phyloP scores from a whole-genome alignment of 2,888 invertebrate species.

The Troglohyphantes excavatus region DNA sequence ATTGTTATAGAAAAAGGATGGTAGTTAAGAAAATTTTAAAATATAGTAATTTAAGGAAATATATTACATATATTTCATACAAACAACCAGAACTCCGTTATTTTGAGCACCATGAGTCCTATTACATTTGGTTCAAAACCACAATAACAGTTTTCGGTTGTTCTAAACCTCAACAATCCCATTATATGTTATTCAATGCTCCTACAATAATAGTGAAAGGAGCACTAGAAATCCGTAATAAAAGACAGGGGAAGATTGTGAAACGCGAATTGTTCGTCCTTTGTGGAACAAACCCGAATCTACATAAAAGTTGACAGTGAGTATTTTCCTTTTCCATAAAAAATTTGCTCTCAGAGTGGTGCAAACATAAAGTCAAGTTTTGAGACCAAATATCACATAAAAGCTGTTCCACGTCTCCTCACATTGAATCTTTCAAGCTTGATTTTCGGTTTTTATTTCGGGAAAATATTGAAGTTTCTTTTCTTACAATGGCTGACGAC shows the following conservation, averaged over 20 bases:
- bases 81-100: no score
- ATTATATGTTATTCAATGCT: no score
- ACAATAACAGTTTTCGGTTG: no score
- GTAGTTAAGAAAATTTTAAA: no score
- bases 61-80: no score
- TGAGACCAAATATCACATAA: background rate
- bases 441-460: background rate
- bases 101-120: no score
- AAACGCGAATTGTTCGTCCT: background rate
- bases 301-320: background rate
- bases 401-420: background rate
- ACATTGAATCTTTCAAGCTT: background rate
- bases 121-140: no score
- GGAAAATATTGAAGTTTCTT: conserved; percentile 3
- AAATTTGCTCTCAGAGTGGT: background rate
- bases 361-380: conserved; percentile 18
- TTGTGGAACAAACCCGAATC: conserved; percentile 18
- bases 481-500: background rate
- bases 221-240: background rate
- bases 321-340: background rate
- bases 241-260: background rate
- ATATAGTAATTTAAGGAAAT: no score
- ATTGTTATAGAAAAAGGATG: no score
- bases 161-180: no score
- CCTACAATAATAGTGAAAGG: no score